Evolutionary conservation across 2,113 vertebrate genomes (phyloP).

Genomic region (Python bivittatus): DNA sequence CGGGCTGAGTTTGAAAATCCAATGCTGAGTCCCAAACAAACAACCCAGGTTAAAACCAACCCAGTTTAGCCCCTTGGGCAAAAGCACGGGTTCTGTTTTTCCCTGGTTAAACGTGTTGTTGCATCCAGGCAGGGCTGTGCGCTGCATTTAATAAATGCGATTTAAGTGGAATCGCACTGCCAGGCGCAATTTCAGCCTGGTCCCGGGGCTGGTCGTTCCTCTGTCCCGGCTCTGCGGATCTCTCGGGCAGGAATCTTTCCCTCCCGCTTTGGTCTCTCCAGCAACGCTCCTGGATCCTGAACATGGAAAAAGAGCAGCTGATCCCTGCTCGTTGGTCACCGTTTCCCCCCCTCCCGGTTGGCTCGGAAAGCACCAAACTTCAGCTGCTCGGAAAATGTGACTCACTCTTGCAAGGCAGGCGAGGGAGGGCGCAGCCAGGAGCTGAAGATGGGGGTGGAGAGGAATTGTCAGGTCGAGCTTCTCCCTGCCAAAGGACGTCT

Average conservation of each 20-base stretch:
- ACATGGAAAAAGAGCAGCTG: neutral
- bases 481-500: neutral
- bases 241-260: neutral
- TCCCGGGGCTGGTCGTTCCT: neutral
- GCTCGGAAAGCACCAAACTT: neutral
- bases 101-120: neutral
- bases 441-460: neutral
- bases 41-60: neutral
- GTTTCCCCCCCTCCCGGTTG: neutral
- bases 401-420: neutral
- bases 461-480: neutral
- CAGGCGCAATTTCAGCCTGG: neutral
- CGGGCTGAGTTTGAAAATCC: neutral
- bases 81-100: neutral
- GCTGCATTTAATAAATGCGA: neutral
- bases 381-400: constrained; percentile 21
- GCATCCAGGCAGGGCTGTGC: too few relatives aligned
- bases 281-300: neutral
- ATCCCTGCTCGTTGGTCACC: neutral
- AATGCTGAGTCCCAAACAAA: neutral
- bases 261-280: neutral
- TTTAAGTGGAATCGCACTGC: neutral
- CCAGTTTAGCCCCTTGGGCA: neutral
- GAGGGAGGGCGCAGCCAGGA: neutral
- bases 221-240: neutral